Evolutionary conservation across 2,113 vertebrate species (phyloP), one percentile per base, ranked within the genome.

Genomic region (Psammodynastes pulverulentus): DNA sequence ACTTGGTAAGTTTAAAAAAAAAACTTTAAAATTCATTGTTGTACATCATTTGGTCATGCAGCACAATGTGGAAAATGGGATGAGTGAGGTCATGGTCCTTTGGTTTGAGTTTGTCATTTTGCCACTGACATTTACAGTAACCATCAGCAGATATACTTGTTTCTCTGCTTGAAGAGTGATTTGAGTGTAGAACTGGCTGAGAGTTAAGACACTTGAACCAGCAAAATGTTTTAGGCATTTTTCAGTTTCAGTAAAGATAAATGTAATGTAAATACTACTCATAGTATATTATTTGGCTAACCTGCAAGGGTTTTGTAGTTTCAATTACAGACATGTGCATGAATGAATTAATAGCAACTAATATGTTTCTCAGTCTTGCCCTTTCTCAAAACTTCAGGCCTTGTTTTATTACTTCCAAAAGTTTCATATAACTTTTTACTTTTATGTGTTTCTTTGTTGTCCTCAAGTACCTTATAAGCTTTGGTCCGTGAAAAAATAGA

Each of bases 1-100:
- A 93, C 12, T 89, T 93, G 96, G 97, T 97, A 95, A 95, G 94
- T 51, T 56, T 15, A 3, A 13, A 21, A 48, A 17, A 52, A 49
- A 49, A 49, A n/a, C n/a, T n/a, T 1, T 12, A 39, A 34, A 13
- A 52, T 87, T 91, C 12, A 39, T n/a, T 43, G 46, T 5, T 72
- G 45, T 89, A 4, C 46, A 17, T 62, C 21, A 58, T 53, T 26
- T 54, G 24, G 8, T 56, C 86, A 91, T 88, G 48, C 39, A 58
- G 91, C 24, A 87, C 56, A 13, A 51, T 52, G 51, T 88, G 13
- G 58, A 52, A n/a, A 92, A 56, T 91, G 46, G 39, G 4, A 21
- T 93, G 34, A 91, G 29, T 0, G 24, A 15, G 17, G 2, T 9
- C 53, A 21, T n/a, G 5, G 51, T 72, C 29, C 48, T 62, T 45